Percentiles rank a stretch among this genome's conserved stretches.
Evolutionary conservation across 2,888 invertebrate species (phyloP).

Genomic region (Cephalotes varians): DNA sequence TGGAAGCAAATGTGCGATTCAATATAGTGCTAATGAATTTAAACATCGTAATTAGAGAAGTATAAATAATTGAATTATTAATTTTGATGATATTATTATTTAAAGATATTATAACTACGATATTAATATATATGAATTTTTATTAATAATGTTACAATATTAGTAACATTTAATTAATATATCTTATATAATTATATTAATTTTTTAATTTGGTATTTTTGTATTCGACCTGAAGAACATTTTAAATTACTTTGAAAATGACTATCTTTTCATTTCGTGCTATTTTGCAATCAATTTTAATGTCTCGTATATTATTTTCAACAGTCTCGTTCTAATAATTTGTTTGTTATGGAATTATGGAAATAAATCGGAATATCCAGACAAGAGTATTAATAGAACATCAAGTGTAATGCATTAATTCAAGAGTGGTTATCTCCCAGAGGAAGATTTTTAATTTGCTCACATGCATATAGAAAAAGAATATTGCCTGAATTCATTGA

Average conservation of each 20-base stretch:
- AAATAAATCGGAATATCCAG: not conserved
- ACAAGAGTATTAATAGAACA: not conserved
- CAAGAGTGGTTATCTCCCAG: not conserved
- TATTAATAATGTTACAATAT: not conserved
- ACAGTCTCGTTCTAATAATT: not conserved
- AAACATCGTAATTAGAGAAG: not conserved
- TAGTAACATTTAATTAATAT: not conserved
- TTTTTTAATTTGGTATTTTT: not conserved
- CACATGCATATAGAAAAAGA: not conserved
- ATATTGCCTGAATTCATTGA: not conserved
- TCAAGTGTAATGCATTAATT: constrained; percentile 11
- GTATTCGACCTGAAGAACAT: not conserved
- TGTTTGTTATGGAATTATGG: constrained; percentile 15
- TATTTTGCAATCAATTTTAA: constrained; percentile 26
- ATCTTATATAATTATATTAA: not conserved
- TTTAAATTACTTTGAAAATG: not conserved
- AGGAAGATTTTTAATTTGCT: constrained; percentile 14
- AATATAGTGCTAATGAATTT: constrained; percentile 1
- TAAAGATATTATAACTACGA: not conserved
- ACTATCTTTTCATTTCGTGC: not conserved
- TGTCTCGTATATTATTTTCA: constrained; percentile 15
- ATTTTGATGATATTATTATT: not conserved
- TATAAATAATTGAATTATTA: not conserved
- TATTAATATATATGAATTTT: not conserved
- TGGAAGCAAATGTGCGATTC: not conserved